Conservation (phyloP, 2,797 vertebrate genomes). For the Chiloscyllium punctatum region DNA sequence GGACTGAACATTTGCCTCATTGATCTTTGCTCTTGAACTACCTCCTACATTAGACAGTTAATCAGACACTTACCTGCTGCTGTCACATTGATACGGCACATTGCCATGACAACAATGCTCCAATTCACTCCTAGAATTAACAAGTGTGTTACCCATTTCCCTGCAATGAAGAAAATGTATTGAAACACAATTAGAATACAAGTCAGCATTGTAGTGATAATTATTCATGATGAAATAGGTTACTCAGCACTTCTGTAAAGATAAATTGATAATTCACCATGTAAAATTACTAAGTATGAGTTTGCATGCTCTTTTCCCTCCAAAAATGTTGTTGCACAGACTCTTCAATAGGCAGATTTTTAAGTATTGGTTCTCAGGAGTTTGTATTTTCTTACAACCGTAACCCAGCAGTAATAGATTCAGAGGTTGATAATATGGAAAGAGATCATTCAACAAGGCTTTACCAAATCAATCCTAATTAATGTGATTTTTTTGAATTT, state of each 20-base stretch:
- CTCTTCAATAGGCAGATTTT: not conserved
- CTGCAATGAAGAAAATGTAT: not conserved
- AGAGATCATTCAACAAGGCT: not conserved
- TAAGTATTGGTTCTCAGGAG: not conserved
- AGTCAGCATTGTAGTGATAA: not conserved
- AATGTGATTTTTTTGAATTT: too few species aligned
- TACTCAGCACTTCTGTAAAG: not conserved
- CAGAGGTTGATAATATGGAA: not conserved
- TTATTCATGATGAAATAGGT: not conserved
- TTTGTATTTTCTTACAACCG: not conserved
- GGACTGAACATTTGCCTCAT: not conserved
- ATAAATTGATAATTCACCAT: not conserved
- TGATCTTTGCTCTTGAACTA: conserved; percentile 20
- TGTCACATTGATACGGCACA: not conserved
- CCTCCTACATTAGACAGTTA: conserved; percentile 25
- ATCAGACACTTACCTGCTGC: conserved; percentile 14
- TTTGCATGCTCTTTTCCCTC: not conserved
- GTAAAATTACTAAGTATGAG: not conserved
- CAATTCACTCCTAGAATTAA: conserved; percentile 18
- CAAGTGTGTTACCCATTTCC: not conserved
- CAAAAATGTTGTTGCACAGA: not conserved
- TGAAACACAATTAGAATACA: not conserved
- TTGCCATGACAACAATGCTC: not conserved
- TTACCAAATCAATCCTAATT: not conserved
- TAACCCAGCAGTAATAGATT: not conserved